phyloP scores from a whole-genome alignment of 2,888 invertebrate species.

The Allygus modestus region DNA sequence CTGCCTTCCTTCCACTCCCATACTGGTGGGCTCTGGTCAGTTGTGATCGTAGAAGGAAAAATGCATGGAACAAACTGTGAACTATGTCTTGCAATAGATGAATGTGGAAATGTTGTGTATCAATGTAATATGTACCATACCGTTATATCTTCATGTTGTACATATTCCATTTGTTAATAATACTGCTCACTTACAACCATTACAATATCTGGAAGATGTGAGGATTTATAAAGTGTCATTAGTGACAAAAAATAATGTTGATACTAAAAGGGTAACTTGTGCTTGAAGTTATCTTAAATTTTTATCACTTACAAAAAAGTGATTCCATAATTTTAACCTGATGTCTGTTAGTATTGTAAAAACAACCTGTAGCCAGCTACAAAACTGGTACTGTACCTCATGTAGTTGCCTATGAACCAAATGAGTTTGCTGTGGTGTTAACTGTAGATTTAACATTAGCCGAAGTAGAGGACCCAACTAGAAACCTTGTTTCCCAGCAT shows the following conservation, averaged over 20 bases:
- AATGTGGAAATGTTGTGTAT: constrained; percentile 19
- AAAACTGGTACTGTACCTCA: neutral
- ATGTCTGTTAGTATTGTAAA: too few relatives aligned
- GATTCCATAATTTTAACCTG: neutral
- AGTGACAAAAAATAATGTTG: too few relatives aligned
- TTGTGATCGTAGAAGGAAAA: neutral
- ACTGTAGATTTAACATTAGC: neutral
- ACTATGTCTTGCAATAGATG: neutral
- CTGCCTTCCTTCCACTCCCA: too few relatives aligned
- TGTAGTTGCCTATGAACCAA: neutral
- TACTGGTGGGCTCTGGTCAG: neutral
- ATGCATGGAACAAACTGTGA: constrained; percentile 2
- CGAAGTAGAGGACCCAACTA: neutral
- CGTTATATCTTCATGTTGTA: neutral
- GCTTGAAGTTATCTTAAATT: too few relatives aligned
- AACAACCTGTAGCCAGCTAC: neutral
- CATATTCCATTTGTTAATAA: neutral
- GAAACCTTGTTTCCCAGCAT: neutral
- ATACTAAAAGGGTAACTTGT: too few relatives aligned
- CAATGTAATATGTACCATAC: neutral
- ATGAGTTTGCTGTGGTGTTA: neutral
- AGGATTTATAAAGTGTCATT: neutral
- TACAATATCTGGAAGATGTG: neutral
- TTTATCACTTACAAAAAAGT: too few relatives aligned
- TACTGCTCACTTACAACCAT: neutral